A percentile compares a stretch with the other conserved stretches of the same genome.
Evolutionary conservation across 1,140 invertebrate genomes (phyloP).

Genomic region (Homarus americanus): DNA sequence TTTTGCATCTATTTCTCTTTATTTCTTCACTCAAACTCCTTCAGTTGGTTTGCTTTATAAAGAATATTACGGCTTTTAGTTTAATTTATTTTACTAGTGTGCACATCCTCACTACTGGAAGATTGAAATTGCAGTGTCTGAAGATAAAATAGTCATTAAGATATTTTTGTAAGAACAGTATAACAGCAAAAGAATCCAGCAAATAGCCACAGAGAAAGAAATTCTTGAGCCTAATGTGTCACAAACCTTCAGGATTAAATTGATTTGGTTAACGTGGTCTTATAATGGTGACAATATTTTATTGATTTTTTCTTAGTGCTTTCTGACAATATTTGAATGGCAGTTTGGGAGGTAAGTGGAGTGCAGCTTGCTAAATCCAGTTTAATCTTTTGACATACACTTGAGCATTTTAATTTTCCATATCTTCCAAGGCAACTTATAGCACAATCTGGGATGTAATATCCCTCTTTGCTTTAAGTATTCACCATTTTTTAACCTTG

Average conservation of each 20-base stretch:
- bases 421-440: background rate
- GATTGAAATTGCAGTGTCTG: too few relatives aligned
- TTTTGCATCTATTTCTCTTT: slow-evolving; percentile 3
- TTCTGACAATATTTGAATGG: background rate
- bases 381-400: background rate
- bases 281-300: background rate
- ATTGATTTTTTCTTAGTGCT: background rate
- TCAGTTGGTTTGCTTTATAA: too few relatives aligned
- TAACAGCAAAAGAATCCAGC: too few relatives aligned
- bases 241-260: too few relatives aligned
- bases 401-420: background rate
- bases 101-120: too few relatives aligned
- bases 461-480: background rate
- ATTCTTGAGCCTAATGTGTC: too few relatives aligned
- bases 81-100: too few relatives aligned
- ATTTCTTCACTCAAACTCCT: too few relatives aligned
- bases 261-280: background rate
- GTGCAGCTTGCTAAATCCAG: background rate
- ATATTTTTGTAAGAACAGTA: too few relatives aligned
- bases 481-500: slow-evolving; percentile 6
- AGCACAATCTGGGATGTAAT: background rate
- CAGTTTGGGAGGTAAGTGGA: background rate
- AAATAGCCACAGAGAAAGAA: too few relatives aligned
- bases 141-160: too few relatives aligned
- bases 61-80: too few relatives aligned